Evolutionary conservation across 2,113 vertebrate genomes (phyloP).

Genomic region (Gopherus flavomarginatus): DNA sequence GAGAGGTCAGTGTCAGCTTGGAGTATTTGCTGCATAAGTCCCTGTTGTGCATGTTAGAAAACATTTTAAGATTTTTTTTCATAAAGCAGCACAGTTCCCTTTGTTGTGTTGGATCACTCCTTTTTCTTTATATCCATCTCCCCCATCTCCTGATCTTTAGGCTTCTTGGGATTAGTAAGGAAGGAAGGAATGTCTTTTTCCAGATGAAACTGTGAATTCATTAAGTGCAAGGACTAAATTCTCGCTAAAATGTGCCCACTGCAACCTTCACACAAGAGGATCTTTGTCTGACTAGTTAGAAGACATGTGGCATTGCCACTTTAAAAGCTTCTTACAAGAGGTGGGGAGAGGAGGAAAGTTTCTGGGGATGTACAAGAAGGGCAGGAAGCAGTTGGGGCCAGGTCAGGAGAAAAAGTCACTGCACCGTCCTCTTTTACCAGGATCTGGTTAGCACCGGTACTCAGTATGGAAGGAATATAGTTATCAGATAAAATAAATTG

Average conservation of each 20-base stretch:
- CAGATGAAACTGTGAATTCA: conserved; percentile 59
- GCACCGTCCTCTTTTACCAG: background rate
- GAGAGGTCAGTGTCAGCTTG: conserved; percentile 31
- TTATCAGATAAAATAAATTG: background rate
- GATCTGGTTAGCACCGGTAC: background rate
- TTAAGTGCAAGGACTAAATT: conserved; percentile 52
- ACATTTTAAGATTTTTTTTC: conserved; percentile 63
- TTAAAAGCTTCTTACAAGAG: background rate
- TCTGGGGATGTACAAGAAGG: background rate
- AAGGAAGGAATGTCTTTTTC: conserved; percentile 59
- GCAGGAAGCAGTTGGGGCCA: background rate
- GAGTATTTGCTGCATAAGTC: conserved; percentile 53
- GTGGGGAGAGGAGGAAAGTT: background rate
- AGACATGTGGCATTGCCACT: background rate
- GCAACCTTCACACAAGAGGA: background rate
- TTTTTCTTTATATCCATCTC: conserved; percentile 23
- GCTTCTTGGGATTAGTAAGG: conserved; percentile 66
- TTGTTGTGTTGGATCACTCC: conserved; percentile 59
- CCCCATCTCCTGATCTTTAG: conserved; percentile 53
- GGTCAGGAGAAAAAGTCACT: background rate
- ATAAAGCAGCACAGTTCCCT: conserved; percentile 53
- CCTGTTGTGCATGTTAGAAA: conserved; percentile 59
- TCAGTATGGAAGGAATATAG: background rate
- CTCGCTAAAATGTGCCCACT: conserved; percentile 14
- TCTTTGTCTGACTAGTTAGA: background rate